phyloP scores from a whole-genome alignment of 2,113 vertebrate species.

The Triplophysa tibetana region DNA sequence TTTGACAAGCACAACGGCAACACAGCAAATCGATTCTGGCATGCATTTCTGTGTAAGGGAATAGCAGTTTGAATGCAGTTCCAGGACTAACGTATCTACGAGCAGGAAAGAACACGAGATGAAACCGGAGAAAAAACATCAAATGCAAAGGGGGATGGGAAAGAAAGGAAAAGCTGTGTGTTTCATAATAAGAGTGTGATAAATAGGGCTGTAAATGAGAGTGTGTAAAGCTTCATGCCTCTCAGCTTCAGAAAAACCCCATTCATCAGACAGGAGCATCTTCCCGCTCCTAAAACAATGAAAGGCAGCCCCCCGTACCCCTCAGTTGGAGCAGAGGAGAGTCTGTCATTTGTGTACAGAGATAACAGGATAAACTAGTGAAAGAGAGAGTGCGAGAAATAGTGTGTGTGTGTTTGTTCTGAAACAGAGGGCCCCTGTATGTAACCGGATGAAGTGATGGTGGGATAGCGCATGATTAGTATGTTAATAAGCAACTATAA shows the following conservation, averaged over 20 bases:
- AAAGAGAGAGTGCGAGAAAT: constrained; percentile 46
- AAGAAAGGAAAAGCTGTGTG: constrained; percentile 45
- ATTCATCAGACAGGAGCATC: constrained; percentile 73
- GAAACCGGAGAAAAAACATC: constrained; percentile 16
- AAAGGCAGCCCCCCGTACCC: constrained; percentile 48
- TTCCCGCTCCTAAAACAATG: constrained; percentile 66
- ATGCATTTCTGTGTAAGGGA: constrained; percentile 65
- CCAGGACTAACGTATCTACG: constrained; percentile 65
- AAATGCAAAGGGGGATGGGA: constrained; percentile 18
- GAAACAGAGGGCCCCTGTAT: constrained; percentile 37
- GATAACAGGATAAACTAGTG: constrained; percentile 70
- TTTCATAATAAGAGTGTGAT: constrained; percentile 69
- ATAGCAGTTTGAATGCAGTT: constrained; percentile 77
- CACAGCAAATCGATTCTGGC: constrained; percentile 74
- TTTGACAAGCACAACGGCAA: constrained; percentile 67
- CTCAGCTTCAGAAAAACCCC: constrained; percentile 67
- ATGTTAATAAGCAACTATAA: constrained; percentile 34
- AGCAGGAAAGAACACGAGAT: constrained; percentile 64
- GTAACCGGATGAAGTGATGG: constrained; percentile 33
- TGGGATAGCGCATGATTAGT: constrained; percentile 34
- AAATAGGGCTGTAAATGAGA: constrained; percentile 71
- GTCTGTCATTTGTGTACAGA: constrained; percentile 64
- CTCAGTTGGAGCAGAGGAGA: constrained; percentile 59
- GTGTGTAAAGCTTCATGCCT: constrained; percentile 71
- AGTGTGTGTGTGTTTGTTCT: constrained; percentile 34